Conservation (phyloP, 2,888 invertebrate species). For the Blomia tropicalis region DNA sequence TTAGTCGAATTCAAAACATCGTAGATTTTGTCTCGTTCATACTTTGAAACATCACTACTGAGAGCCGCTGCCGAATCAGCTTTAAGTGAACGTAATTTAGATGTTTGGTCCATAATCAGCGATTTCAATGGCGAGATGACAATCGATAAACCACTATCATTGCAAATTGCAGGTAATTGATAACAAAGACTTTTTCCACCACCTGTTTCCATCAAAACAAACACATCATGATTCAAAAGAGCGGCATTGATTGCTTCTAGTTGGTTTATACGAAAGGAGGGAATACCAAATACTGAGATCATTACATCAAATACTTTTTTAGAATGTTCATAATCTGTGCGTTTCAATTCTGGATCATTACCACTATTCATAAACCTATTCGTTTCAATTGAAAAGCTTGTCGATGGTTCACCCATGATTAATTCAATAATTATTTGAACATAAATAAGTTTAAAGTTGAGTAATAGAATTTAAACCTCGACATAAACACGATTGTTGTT, state of each 20-base stretch:
- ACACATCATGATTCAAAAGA: constrained; percentile 67
- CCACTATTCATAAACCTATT: too few relatives aligned
- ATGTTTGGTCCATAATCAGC: constrained; percentile 86
- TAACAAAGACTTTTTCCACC: constrained; percentile 86
- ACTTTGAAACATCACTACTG: too few relatives aligned
- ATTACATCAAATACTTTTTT: constrained; percentile 42
- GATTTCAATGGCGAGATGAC: constrained; percentile 89
- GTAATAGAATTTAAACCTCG: too few relatives aligned
- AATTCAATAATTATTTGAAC: too few relatives aligned
- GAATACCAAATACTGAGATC: constrained; percentile 65
- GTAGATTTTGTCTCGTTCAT: too few relatives aligned
- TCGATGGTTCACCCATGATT: too few relatives aligned
- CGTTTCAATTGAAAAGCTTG: too few relatives aligned
- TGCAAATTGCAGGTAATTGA: constrained; percentile 71
- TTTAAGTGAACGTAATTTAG: constrained; percentile 64
- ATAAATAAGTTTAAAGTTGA: too few relatives aligned
- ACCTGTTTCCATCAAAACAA: constrained; percentile 91
- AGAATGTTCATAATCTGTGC: too few relatives aligned
- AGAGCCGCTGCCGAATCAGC: constrained; percentile 20
- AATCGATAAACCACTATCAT: constrained; percentile 70
- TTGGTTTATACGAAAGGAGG: constrained; percentile 77
- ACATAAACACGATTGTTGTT: too few relatives aligned
- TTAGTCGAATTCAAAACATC: too few relatives aligned
- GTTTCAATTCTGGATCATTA: too few relatives aligned
- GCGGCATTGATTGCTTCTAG: constrained; percentile 84